phyloP scores from a whole-genome alignment of 2,797 vertebrate species.

The Etheostoma nigrum region DNA sequence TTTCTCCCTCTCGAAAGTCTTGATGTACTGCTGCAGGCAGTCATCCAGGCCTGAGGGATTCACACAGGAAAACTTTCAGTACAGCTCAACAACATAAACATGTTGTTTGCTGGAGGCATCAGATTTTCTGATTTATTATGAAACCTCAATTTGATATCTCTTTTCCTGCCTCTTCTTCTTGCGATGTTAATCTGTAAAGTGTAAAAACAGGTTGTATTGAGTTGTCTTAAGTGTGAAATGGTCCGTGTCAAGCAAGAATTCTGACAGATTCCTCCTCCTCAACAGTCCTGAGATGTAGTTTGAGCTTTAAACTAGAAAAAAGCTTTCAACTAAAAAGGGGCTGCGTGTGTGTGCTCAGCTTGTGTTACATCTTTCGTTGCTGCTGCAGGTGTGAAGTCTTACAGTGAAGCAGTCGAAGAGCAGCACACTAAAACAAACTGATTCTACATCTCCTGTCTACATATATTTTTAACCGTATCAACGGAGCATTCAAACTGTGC shows the following conservation, averaged over 20 bases:
- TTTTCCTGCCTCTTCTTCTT: conserved; percentile 11
- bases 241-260: conserved; percentile 47
- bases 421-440: conserved; percentile 35
- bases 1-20: conserved; percentile 97
- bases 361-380: conserved; percentile 55
- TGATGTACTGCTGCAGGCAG: conserved; percentile 98
- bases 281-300: conserved; percentile 48
- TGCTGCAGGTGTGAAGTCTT: conserved; percentile 62
- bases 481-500: not conserved
- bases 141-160: conserved; percentile 35
- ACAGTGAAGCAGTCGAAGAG: conserved; percentile 38
- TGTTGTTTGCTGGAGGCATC: conserved; percentile 2
- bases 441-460: conserved; percentile 25
- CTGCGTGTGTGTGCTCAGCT: conserved; percentile 31
- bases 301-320: conserved; percentile 37
- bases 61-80: conserved; percentile 46
- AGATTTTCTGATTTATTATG: conserved; percentile 31
- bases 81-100: conserved; percentile 14
- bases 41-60: conserved; percentile 93
- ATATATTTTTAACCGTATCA: not conserved
- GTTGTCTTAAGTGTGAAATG: conserved; percentile 57
- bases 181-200: conserved; percentile 39
- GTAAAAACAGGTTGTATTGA: conserved; percentile 59
- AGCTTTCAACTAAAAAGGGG: conserved; percentile 38
- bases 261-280: conserved; percentile 55